Base-by-base conservation (phyloP, 2,113 vertebrate species). In the Phrynocephalus versicolor region DNA sequence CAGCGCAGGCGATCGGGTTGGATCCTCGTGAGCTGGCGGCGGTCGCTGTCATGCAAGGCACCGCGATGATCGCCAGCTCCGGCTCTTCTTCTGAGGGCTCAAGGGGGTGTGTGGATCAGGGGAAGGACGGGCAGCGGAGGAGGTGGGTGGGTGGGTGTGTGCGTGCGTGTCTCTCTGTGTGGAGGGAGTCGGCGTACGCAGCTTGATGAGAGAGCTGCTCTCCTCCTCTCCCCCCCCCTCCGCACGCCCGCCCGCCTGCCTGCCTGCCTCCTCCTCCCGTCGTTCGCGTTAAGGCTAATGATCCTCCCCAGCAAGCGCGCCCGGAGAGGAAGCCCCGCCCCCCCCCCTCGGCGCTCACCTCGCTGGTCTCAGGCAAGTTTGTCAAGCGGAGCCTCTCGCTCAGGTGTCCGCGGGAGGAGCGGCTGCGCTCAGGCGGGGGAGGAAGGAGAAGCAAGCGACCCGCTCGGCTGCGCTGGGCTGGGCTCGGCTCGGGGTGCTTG, bases 31-130 rank as follows among this genome's bases (percentile, higher is more conserved):
- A 19, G 39, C 70, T 0, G 1, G 18, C 0, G 2, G 5, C 30
- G 33, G n/a, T n/a, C n/a, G n/a, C 57, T 45, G 80, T 89, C 90
- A 90, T 80, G 3, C 87, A 90, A 83, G 86, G 91, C 89, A 58
- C 79, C 58, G 58, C 89, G 30, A 21, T 70, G 14, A 2, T 25
- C 2, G 13, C 85, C 88, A 41, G 88, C 85, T 6, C 10, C 58
- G 79, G 71, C 88, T 27, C 7, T 64, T 71, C 90, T 85, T 86
- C 23, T 10, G 60, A 82, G 81, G 87, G 84, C 79, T 71, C 79
- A 25, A 88, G 87, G 93, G 92, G 88, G 92, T 77, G 94, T 77
- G 94, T 91, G 91, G 86, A 88, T 87, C 86, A 37, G 33, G 84
- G 15, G 87, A 88, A 81, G 80, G 84, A 83, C 76, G 85, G 90